Base-by-base conservation (phyloP, 2,113 vertebrate genomes). In the Poeciliopsis prolifica region DNA sequence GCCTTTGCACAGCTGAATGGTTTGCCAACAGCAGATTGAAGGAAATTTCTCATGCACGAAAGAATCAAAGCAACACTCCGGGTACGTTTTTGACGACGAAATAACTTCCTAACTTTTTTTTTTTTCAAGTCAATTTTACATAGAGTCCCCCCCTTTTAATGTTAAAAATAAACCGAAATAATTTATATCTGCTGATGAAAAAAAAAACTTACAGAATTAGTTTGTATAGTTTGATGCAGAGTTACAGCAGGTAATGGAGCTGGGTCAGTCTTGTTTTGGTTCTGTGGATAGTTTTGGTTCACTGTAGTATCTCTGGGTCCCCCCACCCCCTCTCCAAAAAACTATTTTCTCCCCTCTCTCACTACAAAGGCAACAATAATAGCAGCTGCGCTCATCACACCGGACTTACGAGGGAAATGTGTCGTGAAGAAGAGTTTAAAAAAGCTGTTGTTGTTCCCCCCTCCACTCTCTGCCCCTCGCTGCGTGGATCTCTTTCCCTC, bases 281-380 rank as follows among this genome's bases (percentile, higher is more conserved):
- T 42, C 14, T 42, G 12, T 42, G 40, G 40, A 4, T 42, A 42
- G 14, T 42, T 42, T 14, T 31, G 30, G 30, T 31, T 31, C 91
- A 91, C 80, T 91, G 86, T 88, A 22, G 84, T 89, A 79, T 81
- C 85, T 42, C 9, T 2, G 64, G 31, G 75, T 76, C 75, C 66
- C 51, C 79, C 29, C 75, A 64, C 51, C 79, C 68, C 14, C 40
- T 15, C 40, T 5, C 35, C 83, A 61, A 31, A 37, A 29, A 33
- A n/a, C 72, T 26, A 40, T 62, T 77, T 72, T 74, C 63, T 72
- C 66, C 70, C 65, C 65, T 68, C 80, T 58, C 5, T 2, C 51
- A n/a, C 51, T 72, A 86, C 88, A 88, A 86, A 90, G 78, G 79
- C 87, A 90, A 88, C 87, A 91, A 92, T 85, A 91, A 91, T 75